Evolutionary conservation across 2,113 vertebrate genomes (phyloP).

Genomic region (Aspidoscelis tigris): DNA sequence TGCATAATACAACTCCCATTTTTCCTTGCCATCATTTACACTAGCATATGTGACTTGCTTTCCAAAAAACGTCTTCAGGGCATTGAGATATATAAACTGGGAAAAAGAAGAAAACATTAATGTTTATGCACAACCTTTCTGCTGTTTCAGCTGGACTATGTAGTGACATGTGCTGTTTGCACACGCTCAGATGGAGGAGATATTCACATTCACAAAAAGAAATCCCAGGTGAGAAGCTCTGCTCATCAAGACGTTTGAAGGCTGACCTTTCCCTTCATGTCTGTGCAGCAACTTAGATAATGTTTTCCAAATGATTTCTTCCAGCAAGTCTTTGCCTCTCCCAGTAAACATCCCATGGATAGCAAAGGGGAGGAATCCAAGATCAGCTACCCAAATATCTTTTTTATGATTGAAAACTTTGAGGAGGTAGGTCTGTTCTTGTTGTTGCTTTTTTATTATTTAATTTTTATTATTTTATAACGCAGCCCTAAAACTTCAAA

Average conservation of each 20-base stretch:
- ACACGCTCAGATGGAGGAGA: slow-evolving; percentile 94
- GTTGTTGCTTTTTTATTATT: no score
- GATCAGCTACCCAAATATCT: slow-evolving; percentile 99
- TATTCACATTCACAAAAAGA: slow-evolving; percentile 97
- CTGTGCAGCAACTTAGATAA: accelerated
- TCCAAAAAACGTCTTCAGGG: neutral
- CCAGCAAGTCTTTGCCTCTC: slow-evolving; percentile 97
- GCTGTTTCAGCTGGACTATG: slow-evolving; percentile 88
- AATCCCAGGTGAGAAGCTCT: slow-evolving; percentile 87
- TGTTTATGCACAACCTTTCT: neutral
- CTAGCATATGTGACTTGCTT: neutral
- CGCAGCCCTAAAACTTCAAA: no score
- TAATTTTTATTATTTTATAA: no score
- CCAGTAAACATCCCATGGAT: slow-evolving; percentile 98
- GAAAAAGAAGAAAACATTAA: accelerated
- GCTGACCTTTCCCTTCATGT: neutral
- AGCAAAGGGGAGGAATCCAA: slow-evolving; percentile 98
- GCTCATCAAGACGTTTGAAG: neutral
- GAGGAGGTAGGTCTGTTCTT: slow-evolving; percentile 86
- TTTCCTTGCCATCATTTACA: no score
- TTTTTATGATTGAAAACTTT: slow-evolving; percentile 99
- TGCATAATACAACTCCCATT: no score
- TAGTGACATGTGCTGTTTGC: slow-evolving; percentile 98
- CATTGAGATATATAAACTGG: neutral
- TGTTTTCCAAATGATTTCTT: slow-evolving; percentile 27